Percentiles rank a stretch among this genome's conserved stretches.
Conservation (phyloP, 2,113 vertebrate species). For the Mobula birostris region DNA sequence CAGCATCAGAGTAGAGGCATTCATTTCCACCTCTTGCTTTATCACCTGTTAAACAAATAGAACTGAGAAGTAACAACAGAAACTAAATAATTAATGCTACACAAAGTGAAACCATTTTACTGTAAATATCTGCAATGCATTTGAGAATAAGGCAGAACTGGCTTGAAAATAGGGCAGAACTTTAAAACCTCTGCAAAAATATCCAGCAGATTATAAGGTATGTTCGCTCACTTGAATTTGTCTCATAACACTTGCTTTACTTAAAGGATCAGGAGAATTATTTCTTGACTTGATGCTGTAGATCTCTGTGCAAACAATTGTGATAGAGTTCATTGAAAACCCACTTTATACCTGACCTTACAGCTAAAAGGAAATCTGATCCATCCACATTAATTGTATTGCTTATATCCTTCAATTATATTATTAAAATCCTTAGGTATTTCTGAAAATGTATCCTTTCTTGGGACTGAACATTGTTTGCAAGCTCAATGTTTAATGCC, state of each 20-base stretch:
- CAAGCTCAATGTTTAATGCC: background rate
- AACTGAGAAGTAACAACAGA: background rate
- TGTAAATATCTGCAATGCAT: background rate
- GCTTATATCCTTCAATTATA: background rate
- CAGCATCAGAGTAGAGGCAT: constrained; percentile 75
- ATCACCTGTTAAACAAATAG: constrained; percentile 63
- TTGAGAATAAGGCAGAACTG: background rate
- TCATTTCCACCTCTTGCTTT: constrained; percentile 71
- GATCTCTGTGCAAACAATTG: background rate
- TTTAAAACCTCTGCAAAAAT: background rate
- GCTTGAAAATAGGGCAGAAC: background rate
- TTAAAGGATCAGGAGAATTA: background rate
- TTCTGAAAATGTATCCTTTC: background rate
- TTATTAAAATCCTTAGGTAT: background rate
- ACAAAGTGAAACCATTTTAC: background rate
- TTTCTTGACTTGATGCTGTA: background rate
- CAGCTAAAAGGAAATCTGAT: background rate
- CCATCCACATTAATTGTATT: background rate
- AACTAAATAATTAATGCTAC: no score
- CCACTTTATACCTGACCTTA: background rate
- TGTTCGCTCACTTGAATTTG: background rate
- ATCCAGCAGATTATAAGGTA: background rate
- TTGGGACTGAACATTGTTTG: background rate
- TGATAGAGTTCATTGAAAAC: background rate
- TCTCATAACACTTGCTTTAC: background rate